phyloP scores from a whole-genome alignment of 2,113 vertebrate species.

The Calidris pygmaea region DNA sequence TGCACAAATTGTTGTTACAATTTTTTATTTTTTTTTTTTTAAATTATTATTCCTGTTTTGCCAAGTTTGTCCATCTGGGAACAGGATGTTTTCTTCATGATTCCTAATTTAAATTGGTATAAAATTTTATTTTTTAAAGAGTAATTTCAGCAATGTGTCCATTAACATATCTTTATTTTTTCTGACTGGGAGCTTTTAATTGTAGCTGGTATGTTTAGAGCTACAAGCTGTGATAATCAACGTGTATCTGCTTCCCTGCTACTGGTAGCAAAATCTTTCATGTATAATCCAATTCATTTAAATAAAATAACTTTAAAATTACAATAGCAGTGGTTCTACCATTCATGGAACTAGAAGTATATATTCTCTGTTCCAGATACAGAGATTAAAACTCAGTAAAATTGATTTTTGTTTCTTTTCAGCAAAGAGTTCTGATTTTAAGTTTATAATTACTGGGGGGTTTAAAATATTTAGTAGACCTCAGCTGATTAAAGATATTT shows the following conservation, averaged over 20 bases:
- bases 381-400: not conserved
- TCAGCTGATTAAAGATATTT: not conserved
- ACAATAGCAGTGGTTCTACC: not conserved
- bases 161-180: not conserved
- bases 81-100: not conserved
- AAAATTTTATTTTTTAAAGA: not conserved
- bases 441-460: not conserved
- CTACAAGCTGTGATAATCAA: not conserved
- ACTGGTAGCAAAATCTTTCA: not conserved
- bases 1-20: not conserved
- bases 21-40: not conserved
- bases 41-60: not conserved
- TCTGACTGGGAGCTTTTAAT: not conserved
- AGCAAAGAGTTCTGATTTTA: not conserved
- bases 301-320: not conserved
- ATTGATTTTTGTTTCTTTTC: not conserved
- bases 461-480: not conserved
- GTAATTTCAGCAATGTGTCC: not conserved
- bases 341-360: not conserved
- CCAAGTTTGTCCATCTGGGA: not conserved
- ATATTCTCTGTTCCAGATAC: not conserved
- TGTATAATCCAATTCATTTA: not conserved
- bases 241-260: not conserved
- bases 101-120: not conserved
- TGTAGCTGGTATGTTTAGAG: not conserved